Evolutionary conservation across 2,797 vertebrate species (phyloP).

Genomic region (Sebastes hopkinsi): DNA sequence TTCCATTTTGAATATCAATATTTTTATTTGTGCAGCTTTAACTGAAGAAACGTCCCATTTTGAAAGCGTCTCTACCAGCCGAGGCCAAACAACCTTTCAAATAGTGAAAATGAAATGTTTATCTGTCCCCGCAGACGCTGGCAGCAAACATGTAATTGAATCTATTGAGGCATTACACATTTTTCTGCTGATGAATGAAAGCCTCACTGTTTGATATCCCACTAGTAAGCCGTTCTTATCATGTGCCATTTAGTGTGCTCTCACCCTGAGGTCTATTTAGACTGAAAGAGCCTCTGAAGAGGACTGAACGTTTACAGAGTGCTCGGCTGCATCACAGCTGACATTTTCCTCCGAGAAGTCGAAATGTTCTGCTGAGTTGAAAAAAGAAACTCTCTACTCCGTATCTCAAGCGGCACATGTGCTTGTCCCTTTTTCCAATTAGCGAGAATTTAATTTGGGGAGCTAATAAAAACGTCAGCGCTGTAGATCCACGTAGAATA

Average conservation of each 20-base stretch:
- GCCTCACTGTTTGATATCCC: background rate
- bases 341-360: background rate
- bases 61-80: background rate
- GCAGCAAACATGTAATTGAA: background rate
- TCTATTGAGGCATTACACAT: background rate
- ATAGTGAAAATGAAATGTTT: background rate
- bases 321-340: background rate
- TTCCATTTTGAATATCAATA: background rate
- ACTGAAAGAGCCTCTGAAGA: constrained; percentile 16
- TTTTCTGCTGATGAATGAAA: constrained; percentile 1
- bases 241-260: constrained; percentile 10
- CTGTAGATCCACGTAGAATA: constrained; percentile 12
- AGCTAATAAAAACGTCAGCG: constrained; percentile 4
- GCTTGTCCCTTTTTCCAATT: constrained; percentile 14
- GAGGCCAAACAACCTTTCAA: background rate
- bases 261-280: constrained; percentile 39
- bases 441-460: constrained; percentile 21
- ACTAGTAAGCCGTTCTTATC: constrained; percentile 5
- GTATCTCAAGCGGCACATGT: constrained; percentile 10
- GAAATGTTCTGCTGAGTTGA: background rate
- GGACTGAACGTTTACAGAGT: constrained; percentile 8
- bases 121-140: background rate
- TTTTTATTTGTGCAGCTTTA: background rate
- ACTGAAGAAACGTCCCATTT: background rate
- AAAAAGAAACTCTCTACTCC: background rate